Percentiles rank a stretch among this genome's conserved stretches.
These are phyloP conservation scores for Phorcus lineatus DNA, from an alignment of 2,888 invertebrate species.

Conservation along the genomic window DNA sequence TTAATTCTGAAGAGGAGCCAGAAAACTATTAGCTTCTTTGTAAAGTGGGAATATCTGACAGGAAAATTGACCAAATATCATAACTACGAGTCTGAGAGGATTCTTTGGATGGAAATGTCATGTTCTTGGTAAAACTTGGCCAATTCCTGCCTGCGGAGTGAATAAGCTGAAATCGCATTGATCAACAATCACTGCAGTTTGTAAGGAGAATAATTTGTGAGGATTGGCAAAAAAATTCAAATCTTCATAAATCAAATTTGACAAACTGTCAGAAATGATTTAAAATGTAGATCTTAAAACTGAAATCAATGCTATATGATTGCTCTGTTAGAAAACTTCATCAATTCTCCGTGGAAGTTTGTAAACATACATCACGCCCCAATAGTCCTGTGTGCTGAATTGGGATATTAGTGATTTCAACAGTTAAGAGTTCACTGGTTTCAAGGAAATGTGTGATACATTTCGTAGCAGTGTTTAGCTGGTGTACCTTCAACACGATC, in stretches of 20 bases:
- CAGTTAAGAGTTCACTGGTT: too few species aligned
- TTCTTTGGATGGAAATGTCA: not conserved
- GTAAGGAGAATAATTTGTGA: not conserved
- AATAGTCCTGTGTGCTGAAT: too few species aligned
- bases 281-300: not conserved
- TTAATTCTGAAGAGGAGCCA: not conserved
- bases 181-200: not conserved
- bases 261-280: conserved; percentile 3
- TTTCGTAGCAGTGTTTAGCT: not conserved
- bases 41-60: not conserved
- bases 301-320: not conserved
- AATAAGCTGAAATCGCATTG: not conserved
- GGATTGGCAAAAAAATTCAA: not conserved
- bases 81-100: not conserved
- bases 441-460: not conserved
- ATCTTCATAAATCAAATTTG: conserved; percentile 1
- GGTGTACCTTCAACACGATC: not conserved
- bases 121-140: not conserved
- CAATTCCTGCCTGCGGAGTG: not conserved
- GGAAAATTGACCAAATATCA: not conserved
- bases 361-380: too few species aligned
- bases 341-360: too few species aligned
- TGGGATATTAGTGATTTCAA: too few species aligned
- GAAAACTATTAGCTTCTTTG: not conserved
- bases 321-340: too few species aligned